phyloP scores from a whole-genome alignment of 2,113 vertebrate species.

The Polypterus senegalus region DNA sequence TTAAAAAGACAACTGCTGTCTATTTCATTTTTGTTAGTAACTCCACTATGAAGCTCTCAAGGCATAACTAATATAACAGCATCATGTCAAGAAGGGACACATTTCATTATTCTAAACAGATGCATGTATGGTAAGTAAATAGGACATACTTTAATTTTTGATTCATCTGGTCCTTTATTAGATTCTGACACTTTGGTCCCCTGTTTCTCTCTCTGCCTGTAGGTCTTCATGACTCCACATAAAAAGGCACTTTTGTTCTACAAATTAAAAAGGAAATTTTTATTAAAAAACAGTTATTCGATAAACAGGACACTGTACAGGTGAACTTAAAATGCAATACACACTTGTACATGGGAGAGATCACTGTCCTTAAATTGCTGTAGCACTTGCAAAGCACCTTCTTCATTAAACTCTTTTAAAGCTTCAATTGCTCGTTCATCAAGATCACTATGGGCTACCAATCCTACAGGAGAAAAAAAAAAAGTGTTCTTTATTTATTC shows the following conservation, averaged over 20 bases:
- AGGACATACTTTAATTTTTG: constrained; percentile 80
- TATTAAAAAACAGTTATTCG: neutral
- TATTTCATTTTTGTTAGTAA: too few species aligned
- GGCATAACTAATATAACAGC: too few species aligned
- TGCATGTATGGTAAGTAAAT: too few species aligned
- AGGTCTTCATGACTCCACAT: constrained; percentile 98
- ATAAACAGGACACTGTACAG: neutral
- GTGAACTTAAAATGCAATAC: neutral
- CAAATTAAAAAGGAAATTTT: constrained; percentile 5
- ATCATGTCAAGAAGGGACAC: too few species aligned
- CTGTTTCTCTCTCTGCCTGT: constrained; percentile 94
- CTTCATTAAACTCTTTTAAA: constrained; percentile 96
- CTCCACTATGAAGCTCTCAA: too few species aligned
- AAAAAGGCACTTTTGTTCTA: constrained; percentile 99
- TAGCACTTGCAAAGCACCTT: constrained; percentile 88
- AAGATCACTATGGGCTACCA: constrained; percentile 93
- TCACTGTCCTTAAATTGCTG: constrained; percentile 97
- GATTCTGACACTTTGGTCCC: constrained; percentile 89
- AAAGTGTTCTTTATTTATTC: constrained; percentile 7
- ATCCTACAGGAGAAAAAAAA: constrained; percentile 48
- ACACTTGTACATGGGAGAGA: constrained; percentile 93
- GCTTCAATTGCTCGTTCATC: constrained; percentile 95
- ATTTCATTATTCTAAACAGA: too few species aligned
- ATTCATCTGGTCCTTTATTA: constrained; percentile 93
- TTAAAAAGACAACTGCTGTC: too few species aligned